Conservation (phyloP, 2,888 invertebrate genomes). For the Melitaea athalia region DNA sequence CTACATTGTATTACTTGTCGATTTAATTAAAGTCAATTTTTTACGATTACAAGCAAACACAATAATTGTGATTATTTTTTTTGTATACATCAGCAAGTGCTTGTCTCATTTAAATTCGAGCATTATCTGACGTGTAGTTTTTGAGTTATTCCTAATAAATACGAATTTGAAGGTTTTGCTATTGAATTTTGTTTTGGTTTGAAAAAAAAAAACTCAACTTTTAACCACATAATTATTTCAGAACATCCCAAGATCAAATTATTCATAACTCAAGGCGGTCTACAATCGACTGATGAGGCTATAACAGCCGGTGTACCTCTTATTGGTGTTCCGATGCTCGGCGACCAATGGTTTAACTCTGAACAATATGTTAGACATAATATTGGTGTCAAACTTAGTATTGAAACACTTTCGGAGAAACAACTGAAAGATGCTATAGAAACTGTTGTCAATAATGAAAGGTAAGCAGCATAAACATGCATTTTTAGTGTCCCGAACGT, state of each 20-base stretch:
- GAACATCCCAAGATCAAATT: constrained; percentile 65
- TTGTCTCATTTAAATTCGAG: too few species aligned
- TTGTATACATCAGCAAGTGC: too few species aligned
- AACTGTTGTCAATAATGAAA: constrained; percentile 44
- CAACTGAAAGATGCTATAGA: constrained; percentile 47
- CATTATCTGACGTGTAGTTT: too few species aligned
- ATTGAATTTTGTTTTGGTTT: too few species aligned
- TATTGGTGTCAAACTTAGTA: constrained; percentile 54
- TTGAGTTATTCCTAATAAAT: too few species aligned
- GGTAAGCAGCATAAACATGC: constrained; percentile 39
- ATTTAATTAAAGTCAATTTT: too few species aligned
- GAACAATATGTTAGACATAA: constrained; percentile 50
- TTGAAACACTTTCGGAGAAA: constrained; percentile 49
- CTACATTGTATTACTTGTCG: too few species aligned
- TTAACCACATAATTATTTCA: constrained; percentile 6
- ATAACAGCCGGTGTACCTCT: constrained; percentile 61
- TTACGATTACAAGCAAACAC: too few species aligned
- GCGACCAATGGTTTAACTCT: constrained; percentile 63
- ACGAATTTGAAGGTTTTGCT: too few species aligned
- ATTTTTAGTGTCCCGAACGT: too few species aligned
- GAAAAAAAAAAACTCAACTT: background rate
- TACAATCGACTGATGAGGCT: constrained; percentile 68
- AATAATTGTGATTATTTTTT: too few species aligned
- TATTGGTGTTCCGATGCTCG: constrained; percentile 62
- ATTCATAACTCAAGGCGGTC: constrained; percentile 66